phyloP scores from a whole-genome alignment of 2,888 invertebrate genomes.

The Nomada goodeniana region DNA sequence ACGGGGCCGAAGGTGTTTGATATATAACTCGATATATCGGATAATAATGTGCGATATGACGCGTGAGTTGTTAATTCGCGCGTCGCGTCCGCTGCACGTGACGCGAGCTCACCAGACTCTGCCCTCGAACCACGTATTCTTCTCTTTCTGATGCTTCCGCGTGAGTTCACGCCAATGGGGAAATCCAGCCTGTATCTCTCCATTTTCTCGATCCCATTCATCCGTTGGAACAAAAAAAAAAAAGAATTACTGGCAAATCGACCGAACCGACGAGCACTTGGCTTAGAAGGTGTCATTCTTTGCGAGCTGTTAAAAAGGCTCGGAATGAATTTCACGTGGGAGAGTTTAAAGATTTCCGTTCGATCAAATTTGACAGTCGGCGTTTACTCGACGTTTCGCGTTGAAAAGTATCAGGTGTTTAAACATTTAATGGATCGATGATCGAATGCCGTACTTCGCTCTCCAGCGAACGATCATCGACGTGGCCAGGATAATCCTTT shows the following conservation, averaged over 20 bases:
- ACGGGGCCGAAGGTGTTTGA: slow-evolving; percentile 76
- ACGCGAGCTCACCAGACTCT: slow-evolving; percentile 58
- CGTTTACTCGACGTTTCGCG: background rate
- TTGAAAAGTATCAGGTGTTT: no score
- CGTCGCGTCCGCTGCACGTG: slow-evolving; percentile 78
- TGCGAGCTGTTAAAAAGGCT: slow-evolving; percentile 12
- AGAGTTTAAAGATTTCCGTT: background rate
- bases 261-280: slow-evolving; percentile 50
- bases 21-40: slow-evolving; percentile 82
- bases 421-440: no score
- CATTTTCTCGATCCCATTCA: slow-evolving; percentile 14
- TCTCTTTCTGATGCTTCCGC: slow-evolving; percentile 73
- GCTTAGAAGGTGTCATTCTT: slow-evolving; percentile 56
- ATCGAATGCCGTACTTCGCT: no score
- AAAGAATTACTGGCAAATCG: slow-evolving; percentile 67
- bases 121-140: slow-evolving; percentile 55
- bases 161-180: slow-evolving; percentile 70
- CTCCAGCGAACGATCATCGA: slow-evolving; percentile 36
- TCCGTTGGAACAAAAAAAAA: slow-evolving; percentile 42
- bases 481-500: slow-evolving; percentile 47
- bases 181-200: slow-evolving; percentile 38
- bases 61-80: slow-evolving; percentile 82
- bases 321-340: slow-evolving; percentile 50
- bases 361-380: no score
- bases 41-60: slow-evolving; percentile 83